Evolutionary conservation across 2,888 invertebrate genomes (phyloP), one percentile per base, ranked within the genome.

Genomic region (Aelia acuminata): DNA sequence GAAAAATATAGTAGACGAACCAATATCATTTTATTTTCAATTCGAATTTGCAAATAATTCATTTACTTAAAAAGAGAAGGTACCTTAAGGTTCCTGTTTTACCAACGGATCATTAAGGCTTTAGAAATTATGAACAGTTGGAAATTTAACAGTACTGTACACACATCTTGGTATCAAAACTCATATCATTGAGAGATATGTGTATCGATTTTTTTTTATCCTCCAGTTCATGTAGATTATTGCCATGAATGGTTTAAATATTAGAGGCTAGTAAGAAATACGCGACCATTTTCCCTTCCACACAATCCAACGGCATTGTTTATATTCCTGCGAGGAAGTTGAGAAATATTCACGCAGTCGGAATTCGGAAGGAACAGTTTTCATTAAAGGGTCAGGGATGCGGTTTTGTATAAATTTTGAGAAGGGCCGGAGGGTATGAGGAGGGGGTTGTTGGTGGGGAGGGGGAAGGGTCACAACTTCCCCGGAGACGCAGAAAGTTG

Each of bases 401-500:
- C 43, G 80, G 80, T 80, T 70, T 47, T 80, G 80, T 43, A 80
- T 80, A 80, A 80, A 80, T 80, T 80, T 47, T n/a, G 43, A 80
- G 43, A 8, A 31, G 11, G 80, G 43, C 75, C 75, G 43, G 43
- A n/a, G 80, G 80, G 80, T 11, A 8, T 18, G 43, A 43, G 15
- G 80, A n/a, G 26, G 31, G 26, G 26, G 63, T n/a, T n/a, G 13
- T 26, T 7, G n/a, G 63, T 10, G 63, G 11, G 26, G 63, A 5
- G 26, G 63, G 43, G 43, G 43, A 10, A 7, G 10, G 22, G 39
- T n/a, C n/a, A n/a, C 39, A 80, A 80, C n/a, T 80, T 43, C 7
- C 10, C 13, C 43, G 22, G 43, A 43, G 80, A 43, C 39, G 39
- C 80, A 43, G 80, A 43, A 80, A 80, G 80, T 80, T 80, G 11